phyloP scores from a whole-genome alignment of 2,113 vertebrate species.

The Hypomesus transpacificus region DNA sequence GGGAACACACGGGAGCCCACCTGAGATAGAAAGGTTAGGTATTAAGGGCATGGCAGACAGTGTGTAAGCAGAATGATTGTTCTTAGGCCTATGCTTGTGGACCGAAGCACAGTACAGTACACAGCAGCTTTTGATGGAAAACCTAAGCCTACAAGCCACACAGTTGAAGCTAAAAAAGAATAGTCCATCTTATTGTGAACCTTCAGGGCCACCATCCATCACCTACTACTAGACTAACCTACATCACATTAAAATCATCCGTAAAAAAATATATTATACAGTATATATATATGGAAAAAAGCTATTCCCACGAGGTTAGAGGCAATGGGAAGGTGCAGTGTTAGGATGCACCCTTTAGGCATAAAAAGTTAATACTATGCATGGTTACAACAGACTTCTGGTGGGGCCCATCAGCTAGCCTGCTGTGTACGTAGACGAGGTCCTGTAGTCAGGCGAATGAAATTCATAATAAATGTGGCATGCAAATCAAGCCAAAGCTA shows the following conservation, averaged over 20 bases:
- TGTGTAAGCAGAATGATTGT: no score
- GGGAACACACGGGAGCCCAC: no score
- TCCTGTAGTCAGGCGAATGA: background rate
- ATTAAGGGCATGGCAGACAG: no score
- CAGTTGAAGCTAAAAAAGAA: no score
- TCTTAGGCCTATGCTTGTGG: no score
- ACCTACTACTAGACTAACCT: background rate
- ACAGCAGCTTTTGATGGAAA: no score
- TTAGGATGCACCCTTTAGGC: constrained; percentile 4
- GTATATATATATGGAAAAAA: constrained; percentile 18
- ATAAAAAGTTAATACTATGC: constrained; percentile 4
- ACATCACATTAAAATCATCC: no score
- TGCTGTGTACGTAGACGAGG: no score
- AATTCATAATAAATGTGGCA: constrained; percentile 1
- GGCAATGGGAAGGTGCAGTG: constrained; percentile 4
- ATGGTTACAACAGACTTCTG: constrained; percentile 1
- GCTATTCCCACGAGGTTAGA: constrained; percentile 17
- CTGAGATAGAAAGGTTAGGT: no score
- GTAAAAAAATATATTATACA: background rate
- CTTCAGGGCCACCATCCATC: background rate
- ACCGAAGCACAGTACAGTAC: no score
- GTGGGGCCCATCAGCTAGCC: background rate
- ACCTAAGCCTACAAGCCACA: no score
- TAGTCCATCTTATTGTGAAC: background rate
- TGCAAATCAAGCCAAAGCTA: background rate